phyloP scores from a whole-genome alignment of 2,797 vertebrate genomes.

The Rachycentron canadum region DNA sequence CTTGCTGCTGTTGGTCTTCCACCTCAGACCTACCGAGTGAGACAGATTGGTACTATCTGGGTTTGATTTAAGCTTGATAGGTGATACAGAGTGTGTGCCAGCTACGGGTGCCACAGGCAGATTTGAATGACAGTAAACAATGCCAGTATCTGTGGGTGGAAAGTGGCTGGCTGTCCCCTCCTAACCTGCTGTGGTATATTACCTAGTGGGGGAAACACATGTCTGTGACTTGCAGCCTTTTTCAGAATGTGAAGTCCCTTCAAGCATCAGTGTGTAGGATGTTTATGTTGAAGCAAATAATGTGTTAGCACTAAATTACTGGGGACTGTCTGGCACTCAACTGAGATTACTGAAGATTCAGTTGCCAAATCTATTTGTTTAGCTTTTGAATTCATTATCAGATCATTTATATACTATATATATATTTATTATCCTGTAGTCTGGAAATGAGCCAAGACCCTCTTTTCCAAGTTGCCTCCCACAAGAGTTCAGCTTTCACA shows the following conservation, averaged over 20 bases:
- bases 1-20: slow-evolving; percentile 37
- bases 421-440: too few relatives aligned
- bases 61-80: slow-evolving; percentile 34
- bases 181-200: slow-evolving; percentile 17
- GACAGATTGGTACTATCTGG: slow-evolving; percentile 31
- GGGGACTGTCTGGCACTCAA: not conserved
- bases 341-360: not conserved
- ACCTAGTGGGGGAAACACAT: slow-evolving; percentile 7
- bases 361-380: too few relatives aligned
- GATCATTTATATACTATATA: too few relatives aligned
- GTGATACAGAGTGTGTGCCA: slow-evolving; percentile 16
- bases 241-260: slow-evolving; percentile 21
- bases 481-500: not conserved
- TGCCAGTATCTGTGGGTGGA: slow-evolving; percentile 43
- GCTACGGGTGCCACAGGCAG: slow-evolving; percentile 26
- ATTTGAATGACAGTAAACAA: slow-evolving; percentile 54
- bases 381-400: too few relatives aligned
- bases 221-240: slow-evolving; percentile 33
- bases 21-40: slow-evolving; percentile 37
- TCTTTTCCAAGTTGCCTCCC: not conserved
- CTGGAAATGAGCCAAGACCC: not conserved
- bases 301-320: not conserved
- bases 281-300: slow-evolving; percentile 23
- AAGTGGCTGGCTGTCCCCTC: slow-evolving; percentile 32
- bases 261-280: slow-evolving; percentile 23